phyloP scores from a whole-genome alignment of 2,797 vertebrate genomes.

The Anguilla megastoma region DNA sequence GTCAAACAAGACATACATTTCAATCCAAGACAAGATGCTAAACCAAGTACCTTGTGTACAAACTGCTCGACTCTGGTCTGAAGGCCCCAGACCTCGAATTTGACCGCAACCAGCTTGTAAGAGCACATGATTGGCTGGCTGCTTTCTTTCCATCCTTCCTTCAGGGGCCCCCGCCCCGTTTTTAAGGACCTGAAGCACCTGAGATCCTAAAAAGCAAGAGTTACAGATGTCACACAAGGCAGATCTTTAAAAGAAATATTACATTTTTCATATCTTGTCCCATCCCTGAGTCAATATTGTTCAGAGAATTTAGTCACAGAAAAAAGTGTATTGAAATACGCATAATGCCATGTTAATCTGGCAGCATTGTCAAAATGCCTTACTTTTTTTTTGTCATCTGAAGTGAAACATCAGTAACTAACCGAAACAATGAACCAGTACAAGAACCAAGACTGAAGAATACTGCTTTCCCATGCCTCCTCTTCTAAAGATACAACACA shows the following conservation, averaged over 20 bases:
- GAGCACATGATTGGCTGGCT: constrained; percentile 83
- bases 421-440: not conserved
- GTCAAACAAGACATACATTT: not conserved
- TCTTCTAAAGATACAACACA: too few relatives aligned
- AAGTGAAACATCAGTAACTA: not conserved
- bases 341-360: not conserved
- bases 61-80: constrained; percentile 85
- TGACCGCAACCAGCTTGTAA: constrained; percentile 83
- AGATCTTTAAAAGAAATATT: not conserved
- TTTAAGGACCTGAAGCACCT: constrained; percentile 77
- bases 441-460: not conserved
- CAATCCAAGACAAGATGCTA: not conserved
- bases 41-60: constrained; percentile 79
- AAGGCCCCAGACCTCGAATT: constrained; percentile 87
- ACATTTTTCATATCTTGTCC: not conserved
- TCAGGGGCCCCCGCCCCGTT: constrained; percentile 73
- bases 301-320: not conserved
- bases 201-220: constrained; percentile 67
- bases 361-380: not conserved
- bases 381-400: not conserved
- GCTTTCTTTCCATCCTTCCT: constrained; percentile 76
- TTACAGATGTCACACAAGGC: not conserved
- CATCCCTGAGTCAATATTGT: not conserved
- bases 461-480: not conserved
- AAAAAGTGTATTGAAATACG: not conserved